A percentile compares a stretch with the other conserved stretches of the same genome.
Evolutionary conservation across 2,888 invertebrate genomes (phyloP).

Genomic region (Machimus rusticus): DNA sequence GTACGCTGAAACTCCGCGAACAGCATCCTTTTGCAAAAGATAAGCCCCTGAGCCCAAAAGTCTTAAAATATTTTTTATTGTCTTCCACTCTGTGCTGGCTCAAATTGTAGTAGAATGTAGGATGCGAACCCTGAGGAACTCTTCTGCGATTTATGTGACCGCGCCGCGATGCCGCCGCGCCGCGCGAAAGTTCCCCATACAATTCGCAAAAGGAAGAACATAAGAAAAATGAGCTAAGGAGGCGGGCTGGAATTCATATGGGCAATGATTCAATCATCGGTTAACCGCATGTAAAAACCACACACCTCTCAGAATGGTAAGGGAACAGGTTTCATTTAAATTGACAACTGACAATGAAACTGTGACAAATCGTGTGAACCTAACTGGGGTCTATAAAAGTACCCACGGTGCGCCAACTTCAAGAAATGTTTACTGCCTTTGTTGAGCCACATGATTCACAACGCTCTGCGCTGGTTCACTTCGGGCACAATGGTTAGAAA

Average conservation of each 20-base stretch:
- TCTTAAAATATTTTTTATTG: conserved; percentile 8
- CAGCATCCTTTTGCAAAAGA: conserved; percentile 8
- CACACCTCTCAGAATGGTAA: conserved; percentile 6
- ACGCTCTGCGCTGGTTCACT: background rate
- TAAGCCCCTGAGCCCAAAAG: background rate
- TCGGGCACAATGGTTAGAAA: background rate
- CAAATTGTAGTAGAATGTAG: background rate
- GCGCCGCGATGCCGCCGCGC: background rate
- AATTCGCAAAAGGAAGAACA: background rate
- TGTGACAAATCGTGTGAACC: conserved; percentile 37
- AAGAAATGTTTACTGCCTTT: background rate
- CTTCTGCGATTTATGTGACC: background rate
- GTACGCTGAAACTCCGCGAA: background rate
- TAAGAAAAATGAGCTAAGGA: background rate
- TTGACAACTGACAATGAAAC: conserved; percentile 34
- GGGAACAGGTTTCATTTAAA: conserved; percentile 6
- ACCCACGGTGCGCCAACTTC: background rate
- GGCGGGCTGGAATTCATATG: conserved; percentile 7
- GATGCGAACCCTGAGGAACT: background rate
- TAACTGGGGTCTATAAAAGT: background rate
- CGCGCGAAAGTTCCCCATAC: background rate
- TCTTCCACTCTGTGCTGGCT: background rate
- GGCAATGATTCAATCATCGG: conserved; percentile 29
- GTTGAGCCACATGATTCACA: background rate
- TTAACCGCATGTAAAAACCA: conserved; percentile 25